Conservation (phyloP, 2,797 vertebrate species). For the Anabacerthia variegaticeps region DNA sequence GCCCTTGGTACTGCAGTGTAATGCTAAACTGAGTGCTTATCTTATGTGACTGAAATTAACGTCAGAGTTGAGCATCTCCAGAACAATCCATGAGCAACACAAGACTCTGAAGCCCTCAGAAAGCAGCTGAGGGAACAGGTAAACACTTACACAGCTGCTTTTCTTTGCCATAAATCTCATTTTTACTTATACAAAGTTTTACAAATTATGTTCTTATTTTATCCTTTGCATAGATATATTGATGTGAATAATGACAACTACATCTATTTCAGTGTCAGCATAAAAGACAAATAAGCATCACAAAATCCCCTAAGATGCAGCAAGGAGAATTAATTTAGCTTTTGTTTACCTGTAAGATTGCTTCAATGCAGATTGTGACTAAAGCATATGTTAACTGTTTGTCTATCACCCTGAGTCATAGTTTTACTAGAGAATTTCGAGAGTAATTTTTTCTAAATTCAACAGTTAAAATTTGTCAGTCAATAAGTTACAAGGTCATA, state of each 20-base stretch:
- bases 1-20: neutral
- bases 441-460: neutral
- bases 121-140: neutral
- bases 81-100: neutral
- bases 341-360: neutral
- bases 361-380: neutral
- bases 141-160: neutral
- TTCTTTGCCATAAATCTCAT: neutral
- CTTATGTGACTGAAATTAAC: neutral
- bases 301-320: neutral
- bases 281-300: neutral
- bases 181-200: neutral
- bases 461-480: neutral
- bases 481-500: neutral
- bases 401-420: neutral
- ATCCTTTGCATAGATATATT: neutral
- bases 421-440: neutral
- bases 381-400: neutral
- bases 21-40: neutral
- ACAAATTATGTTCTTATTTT: neutral
- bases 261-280: neutral
- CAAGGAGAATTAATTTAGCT: neutral
- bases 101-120: neutral
- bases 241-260: neutral
- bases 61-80: neutral